phyloP scores from a whole-genome alignment of 2,113 vertebrate genomes.

The Rhynchomys soricoides region DNA sequence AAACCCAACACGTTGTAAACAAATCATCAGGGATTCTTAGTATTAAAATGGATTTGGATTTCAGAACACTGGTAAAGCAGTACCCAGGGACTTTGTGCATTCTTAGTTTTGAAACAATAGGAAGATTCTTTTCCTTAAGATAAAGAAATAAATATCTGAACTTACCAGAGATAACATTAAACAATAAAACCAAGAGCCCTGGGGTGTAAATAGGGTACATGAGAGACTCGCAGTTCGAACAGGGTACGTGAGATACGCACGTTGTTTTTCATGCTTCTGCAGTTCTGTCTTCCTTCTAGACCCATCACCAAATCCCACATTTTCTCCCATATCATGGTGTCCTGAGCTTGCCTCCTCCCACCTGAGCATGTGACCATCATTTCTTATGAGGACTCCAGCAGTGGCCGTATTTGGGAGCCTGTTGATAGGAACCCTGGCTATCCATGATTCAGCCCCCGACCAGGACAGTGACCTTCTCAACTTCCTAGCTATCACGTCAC shows the following conservation, averaged over 20 bases:
- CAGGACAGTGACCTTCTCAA: not conserved
- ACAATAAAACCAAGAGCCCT: not conserved
- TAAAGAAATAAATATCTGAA: constrained; percentile 6
- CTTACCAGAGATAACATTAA: not conserved
- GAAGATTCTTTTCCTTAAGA: not conserved
- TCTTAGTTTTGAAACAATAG: not conserved
- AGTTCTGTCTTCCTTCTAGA: not conserved
- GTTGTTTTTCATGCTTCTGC: not conserved
- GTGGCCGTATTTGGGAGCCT: not conserved
- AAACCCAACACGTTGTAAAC: not conserved
- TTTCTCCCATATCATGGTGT: rapidly evolving
- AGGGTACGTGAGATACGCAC: too few species aligned
- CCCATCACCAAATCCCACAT: not conserved
- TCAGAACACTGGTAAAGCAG: not conserved
- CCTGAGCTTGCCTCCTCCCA: not conserved
- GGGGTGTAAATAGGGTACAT: not conserved
- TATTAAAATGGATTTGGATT: not conserved
- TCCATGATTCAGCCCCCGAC: not conserved
- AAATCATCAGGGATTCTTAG: not conserved
- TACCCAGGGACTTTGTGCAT: not conserved
- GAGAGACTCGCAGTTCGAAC: not conserved
- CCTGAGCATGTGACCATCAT: too few species aligned
- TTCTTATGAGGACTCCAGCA: not conserved
- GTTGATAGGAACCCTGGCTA: not conserved
- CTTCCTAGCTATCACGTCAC: not conserved